Conservation (phyloP, 2,888 invertebrate species). For the Lumbricus terrestris region DNA sequence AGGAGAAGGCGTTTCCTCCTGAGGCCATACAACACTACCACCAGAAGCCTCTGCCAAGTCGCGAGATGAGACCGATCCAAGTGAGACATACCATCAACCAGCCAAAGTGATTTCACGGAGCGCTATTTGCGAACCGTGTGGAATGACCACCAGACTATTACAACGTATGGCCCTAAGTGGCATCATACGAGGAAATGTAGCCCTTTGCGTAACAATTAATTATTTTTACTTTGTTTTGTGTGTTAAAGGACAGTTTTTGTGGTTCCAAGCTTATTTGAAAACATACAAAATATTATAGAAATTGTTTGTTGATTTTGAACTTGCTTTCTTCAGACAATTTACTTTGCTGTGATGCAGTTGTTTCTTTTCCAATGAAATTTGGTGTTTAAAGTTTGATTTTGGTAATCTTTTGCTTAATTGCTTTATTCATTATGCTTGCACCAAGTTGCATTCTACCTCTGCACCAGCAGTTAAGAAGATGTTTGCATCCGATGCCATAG, state of each 20-base stretch:
- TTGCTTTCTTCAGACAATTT: neutral
- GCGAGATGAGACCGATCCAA: conserved; percentile 66
- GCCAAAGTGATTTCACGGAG: conserved; percentile 37
- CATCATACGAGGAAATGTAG: neutral
- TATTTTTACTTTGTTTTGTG: neutral
- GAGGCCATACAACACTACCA: conserved; percentile 82
- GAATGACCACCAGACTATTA: neutral
- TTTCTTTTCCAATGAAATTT: neutral
- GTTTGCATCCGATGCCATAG: neutral
- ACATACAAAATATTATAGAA: too few relatives aligned
- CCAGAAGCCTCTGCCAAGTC: conserved; percentile 75
- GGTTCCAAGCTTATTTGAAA: neutral
- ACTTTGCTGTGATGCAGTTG: neutral
- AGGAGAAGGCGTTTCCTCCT: conserved; percentile 82
- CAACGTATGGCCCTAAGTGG: neutral
- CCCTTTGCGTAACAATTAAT: neutral
- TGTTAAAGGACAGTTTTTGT: too few relatives aligned
- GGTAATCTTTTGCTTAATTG: too few relatives aligned
- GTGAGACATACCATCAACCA: conserved; percentile 46
- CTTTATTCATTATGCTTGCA: neutral
- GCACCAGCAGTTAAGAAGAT: neutral
- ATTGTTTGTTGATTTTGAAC: neutral
- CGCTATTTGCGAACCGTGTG: neutral
- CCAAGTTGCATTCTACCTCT: neutral
- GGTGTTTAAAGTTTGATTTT: neutral